phyloP scores from a whole-genome alignment of 2,888 invertebrate genomes.

The Ochropleura plecta region DNA sequence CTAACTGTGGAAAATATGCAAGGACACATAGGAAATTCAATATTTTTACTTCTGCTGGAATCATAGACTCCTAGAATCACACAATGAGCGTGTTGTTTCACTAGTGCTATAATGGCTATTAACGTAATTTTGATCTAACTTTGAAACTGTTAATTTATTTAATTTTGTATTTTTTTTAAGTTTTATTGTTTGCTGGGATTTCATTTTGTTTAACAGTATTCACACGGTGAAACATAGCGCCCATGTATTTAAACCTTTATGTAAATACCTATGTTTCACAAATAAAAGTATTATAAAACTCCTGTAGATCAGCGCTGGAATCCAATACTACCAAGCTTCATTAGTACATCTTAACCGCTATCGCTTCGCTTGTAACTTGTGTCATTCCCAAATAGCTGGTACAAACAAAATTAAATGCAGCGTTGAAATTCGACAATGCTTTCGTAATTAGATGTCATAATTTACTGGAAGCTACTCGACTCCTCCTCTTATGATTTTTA shows the following conservation, averaged over 20 bases:
- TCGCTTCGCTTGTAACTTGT: constrained; percentile 54
- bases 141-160: no score
- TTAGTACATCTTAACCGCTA: neutral
- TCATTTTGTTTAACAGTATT: no score
- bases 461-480: constrained; percentile 76
- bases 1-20: neutral
- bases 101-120: neutral
- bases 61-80: neutral
- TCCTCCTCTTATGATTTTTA: constrained; percentile 75
- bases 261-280: no score
- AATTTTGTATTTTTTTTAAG: no score
- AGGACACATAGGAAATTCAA: fast-evolving
- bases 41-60: no score
- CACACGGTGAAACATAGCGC: no score
- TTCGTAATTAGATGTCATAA: constrained; percentile 87
- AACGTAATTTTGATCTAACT: neutral
- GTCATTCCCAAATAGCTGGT: constrained; percentile 69
- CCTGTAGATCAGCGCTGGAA: no score
- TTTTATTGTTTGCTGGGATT: no score
- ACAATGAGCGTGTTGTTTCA: neutral
- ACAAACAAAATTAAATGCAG: constrained; percentile 87
- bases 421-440: constrained; percentile 84
- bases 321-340: neutral
- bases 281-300: no score
- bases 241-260: no score